Percentiles rank a stretch among this genome's conserved stretches.
Evolutionary conservation across 2,113 vertebrate genomes (phyloP).

Genomic region (Casuarius casuarius): DNA sequence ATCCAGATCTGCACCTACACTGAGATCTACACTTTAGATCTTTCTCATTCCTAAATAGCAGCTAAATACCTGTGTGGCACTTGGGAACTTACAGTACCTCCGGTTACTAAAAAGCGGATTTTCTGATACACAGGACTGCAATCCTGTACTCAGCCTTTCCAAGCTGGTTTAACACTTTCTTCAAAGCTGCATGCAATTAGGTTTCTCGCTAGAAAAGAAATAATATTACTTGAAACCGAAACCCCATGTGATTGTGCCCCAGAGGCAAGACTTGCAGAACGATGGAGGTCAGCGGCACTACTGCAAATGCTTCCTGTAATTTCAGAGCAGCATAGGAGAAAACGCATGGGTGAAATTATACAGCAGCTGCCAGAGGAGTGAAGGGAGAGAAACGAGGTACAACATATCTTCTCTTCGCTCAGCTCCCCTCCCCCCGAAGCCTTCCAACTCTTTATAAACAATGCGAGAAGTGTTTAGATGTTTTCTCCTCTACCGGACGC

Average conservation of each 20-base stretch:
- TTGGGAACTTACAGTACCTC: not conserved
- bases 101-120: not conserved
- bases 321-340: constrained; percentile 26
- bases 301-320: constrained; percentile 54
- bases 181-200: constrained; percentile 26
- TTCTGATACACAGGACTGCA: not conserved
- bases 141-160: not conserved
- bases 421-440: constrained; percentile 6
- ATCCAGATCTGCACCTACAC: constrained; percentile 33
- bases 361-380: not conserved
- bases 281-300: constrained; percentile 38
- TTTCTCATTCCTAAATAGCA: not conserved
- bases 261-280: constrained; percentile 8
- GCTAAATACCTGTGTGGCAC: not conserved
- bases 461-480: not conserved
- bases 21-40: not conserved
- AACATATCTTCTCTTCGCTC: not conserved
- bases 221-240: constrained; percentile 41
- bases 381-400: constrained; percentile 1
- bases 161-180: not conserved
- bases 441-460: constrained; percentile 11
- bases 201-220: constrained; percentile 30
- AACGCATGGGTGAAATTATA: constrained; percentile 57
- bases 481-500: not conserved
- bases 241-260: constrained; percentile 32